A percentile compares a stretch with the other conserved stretches of the same genome.
These are phyloP conservation scores for Engraulis encrasicolus DNA, from an alignment of 2,113 vertebrate species.

Conservation along the genomic window DNA sequence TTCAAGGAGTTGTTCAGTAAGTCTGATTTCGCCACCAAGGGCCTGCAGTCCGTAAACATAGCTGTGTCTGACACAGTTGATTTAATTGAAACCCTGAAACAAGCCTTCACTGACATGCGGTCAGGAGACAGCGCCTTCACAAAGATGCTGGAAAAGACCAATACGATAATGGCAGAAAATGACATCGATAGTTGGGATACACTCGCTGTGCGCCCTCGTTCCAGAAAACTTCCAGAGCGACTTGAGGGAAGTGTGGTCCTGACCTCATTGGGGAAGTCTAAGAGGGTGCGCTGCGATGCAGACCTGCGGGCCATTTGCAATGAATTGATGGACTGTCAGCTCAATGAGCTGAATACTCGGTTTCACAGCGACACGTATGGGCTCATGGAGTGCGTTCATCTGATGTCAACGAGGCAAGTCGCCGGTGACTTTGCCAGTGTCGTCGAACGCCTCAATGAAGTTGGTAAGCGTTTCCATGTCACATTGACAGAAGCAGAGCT, in stretches of 20 bases:
- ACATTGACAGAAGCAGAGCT: neutral
- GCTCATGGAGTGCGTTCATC: slow-evolving; percentile 22
- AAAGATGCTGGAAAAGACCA: neutral
- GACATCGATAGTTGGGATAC: slow-evolving; percentile 36
- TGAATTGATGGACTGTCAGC: slow-evolving; percentile 33
- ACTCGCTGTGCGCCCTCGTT: neutral
- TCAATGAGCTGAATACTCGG: slow-evolving; percentile 26
- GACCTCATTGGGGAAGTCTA: neutral
- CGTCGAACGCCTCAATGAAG: neutral
- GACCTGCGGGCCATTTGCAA: slow-evolving; percentile 22
- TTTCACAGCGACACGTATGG: slow-evolving; percentile 31
- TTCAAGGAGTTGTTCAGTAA: slow-evolving; percentile 28
- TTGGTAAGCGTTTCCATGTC: slow-evolving; percentile 9
- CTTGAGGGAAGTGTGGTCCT: too few species aligned
- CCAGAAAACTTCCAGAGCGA: slow-evolving; percentile 21
- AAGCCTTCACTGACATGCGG: neutral
- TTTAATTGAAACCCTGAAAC: slow-evolving; percentile 34
- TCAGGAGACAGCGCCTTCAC: neutral
- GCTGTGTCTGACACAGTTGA: neutral
- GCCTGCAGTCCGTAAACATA: slow-evolving; percentile 9
- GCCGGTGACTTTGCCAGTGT: neutral
- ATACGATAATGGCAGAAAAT: slow-evolving; percentile 20
- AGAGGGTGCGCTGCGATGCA: neutral
- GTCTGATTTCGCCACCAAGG: neutral
- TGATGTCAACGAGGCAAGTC: too few species aligned